Conservation (phyloP, 2,113 vertebrate species). For the Condylura cristata region DNA sequence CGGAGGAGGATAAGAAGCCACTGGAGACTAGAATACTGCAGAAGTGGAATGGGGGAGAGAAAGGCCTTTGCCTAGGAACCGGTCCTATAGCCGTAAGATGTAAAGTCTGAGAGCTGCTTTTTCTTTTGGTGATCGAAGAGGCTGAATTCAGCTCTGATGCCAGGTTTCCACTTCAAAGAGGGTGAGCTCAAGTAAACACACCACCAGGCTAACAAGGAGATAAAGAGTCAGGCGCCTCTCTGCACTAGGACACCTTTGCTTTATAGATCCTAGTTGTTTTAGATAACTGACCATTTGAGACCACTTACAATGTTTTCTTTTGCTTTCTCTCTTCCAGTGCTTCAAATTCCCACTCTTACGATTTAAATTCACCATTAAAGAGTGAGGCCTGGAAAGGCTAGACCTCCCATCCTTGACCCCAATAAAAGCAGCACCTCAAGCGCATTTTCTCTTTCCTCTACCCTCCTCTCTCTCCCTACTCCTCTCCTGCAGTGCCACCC, state of each 20-base stretch:
- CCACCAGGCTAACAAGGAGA: neutral
- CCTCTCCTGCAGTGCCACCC: no score
- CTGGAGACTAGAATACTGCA: neutral
- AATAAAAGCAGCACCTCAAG: neutral
- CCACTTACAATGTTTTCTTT: neutral
- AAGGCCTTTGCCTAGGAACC: neutral
- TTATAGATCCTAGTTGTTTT: neutral
- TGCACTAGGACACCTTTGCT: neutral
- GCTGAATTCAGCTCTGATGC: neutral
- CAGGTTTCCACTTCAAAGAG: neutral
- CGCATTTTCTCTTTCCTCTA: no score
- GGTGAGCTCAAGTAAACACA: neutral
- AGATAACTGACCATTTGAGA: neutral
- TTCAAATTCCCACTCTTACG: neutral
- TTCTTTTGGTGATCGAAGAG: neutral
- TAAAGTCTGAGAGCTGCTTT: neutral
- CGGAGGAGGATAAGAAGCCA: neutral
- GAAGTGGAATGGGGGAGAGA: neutral
- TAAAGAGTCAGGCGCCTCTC: neutral
- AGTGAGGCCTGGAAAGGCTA: neutral
- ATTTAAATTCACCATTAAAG: neutral
- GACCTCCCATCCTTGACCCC: neutral
- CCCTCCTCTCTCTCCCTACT: no score
- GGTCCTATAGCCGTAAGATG: neutral
- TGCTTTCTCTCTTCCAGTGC: neutral